Base-by-base conservation (phyloP, 2,113 vertebrate species). In the Zingel zingel region DNA sequence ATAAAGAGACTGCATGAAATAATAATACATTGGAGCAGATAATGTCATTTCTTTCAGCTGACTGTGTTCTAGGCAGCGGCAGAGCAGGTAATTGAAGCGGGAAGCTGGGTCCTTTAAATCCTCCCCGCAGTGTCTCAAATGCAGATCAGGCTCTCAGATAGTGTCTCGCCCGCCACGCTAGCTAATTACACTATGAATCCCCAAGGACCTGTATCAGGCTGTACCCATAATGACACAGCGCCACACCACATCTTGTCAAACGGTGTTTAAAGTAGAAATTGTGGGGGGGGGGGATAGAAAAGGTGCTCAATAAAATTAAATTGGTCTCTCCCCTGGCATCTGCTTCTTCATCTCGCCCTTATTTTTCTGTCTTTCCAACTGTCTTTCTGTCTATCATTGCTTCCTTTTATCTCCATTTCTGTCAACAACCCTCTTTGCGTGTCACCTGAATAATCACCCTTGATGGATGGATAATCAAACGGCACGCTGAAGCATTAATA, bases 11-110 rank as follows among this genome's bases (percentile, higher is more conserved):
- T 2, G 11, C 62, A 33, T 75, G 74, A 77, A 84, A 90, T 86
- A 74, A 84, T 65, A 25, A 51, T 19, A 62, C 81, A 86, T 69
- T 75, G 43, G 61, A 79, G 66, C 57, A 7, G 86, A 86, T 90
- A 88, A 86, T 85, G 89, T 85, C 67, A 45, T 69, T 84, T 70
- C 74, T 86, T 77, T 77, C 30, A 72, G 85, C 85, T 1, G 78
- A 73, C 77, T 84, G 62, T 36, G 25, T 88, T 81, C 76, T 82
- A 64, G 64, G 71, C 79, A 16, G 33, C 1, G 16, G 74, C 65
- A 0, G 79, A 82, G 72, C 81, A 83, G 89, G 92, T 92, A 91
- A 89, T 91, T 90, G 85, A 89, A 92, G 84, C 69, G 27, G 66
- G 84, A 77, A 88, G 79, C 68, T 1, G n/a, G 57, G 25, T 19